Evolutionary conservation across 2,797 vertebrate species (phyloP), one percentile per base, ranked within the genome.

Genomic region (Myotis planiceps): DNA sequence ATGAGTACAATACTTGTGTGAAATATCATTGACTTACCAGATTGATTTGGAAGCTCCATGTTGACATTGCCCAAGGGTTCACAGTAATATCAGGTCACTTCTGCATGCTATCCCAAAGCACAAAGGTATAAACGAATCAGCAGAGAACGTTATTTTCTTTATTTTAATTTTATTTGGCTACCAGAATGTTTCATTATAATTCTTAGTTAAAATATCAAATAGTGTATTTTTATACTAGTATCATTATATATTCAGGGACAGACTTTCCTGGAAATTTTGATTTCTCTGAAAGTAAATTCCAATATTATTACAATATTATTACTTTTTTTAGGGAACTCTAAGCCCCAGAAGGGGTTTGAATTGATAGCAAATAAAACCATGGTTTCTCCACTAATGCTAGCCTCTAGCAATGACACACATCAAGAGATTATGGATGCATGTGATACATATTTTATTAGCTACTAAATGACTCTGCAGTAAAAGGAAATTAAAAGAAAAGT

Each of bases 401-500:
- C n/a, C 29, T 34, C 23, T 92, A 63, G 27, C 32, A 88, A 58
- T 55, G 23, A 66, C 21, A 95, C 63, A 69, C 9, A 81, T 15
- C 8, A 74, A 88, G 34, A 55, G 88, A 51, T 81, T 80, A 58
- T 16, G 5, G 1, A 76, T 80, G n/a, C 8, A 6, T 76, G 7
- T 65, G 27, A 87, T 76, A 49, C 8, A 49, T 78, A 75, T 93
- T 88, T 95, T 27, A 66, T 95, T 90, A 88, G 27, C 21, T 89
- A 16, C 4, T 75, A 65, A 95, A 78, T 75, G 51, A 29, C 23
- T 58, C 34, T 65, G 5, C 60, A 58, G 9, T 51, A 27, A 80
- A 89, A 85, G 51, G 4, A 96, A 96, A 84, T 71, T 45, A 47
- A 79, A 85, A 96, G 23, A 18, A 45, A 93, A 95, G 68, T 51